phyloP scores from a whole-genome alignment of 1,140 invertebrate species.

The Galleria mellonella region DNA sequence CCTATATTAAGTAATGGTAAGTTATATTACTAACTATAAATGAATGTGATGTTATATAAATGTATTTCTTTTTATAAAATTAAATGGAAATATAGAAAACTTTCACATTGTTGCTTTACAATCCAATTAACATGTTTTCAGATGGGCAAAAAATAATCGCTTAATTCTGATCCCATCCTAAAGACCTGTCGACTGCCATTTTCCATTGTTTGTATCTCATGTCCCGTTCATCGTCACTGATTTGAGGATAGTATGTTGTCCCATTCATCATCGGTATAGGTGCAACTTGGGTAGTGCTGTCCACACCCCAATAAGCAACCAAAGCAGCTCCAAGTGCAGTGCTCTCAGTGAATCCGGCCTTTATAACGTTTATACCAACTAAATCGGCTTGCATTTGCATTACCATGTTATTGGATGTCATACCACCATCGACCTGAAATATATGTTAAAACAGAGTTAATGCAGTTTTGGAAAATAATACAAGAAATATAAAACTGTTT shows the following conservation, averaged over 20 bases:
- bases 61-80: no score
- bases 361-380: conserved; percentile 77
- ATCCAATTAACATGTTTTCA: not conserved
- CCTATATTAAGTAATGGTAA: no score
- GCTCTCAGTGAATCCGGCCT: conserved; percentile 88
- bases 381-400: conserved; percentile 84
- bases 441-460: no score
- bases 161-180: conserved; percentile 82
- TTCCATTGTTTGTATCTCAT: conserved; percentile 87
- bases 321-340: conserved; percentile 89
- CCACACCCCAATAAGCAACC: conserved; percentile 83
- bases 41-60: no score
- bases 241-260: conserved; percentile 80
- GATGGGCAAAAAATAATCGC: not conserved
- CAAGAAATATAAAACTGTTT: no score
- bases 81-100: not conserved
- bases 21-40: no score
- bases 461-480: no score
- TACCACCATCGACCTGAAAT: conserved; percentile 92
- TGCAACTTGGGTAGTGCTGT: conserved; percentile 58
- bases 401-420: conserved; percentile 90
- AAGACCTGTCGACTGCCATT: conserved; percentile 85
- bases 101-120: not conserved
- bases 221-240: conserved; percentile 82
- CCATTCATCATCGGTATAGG: conserved; percentile 70